phyloP scores from a whole-genome alignment of 2,888 invertebrate genomes.

The Nomada goodeniana region DNA sequence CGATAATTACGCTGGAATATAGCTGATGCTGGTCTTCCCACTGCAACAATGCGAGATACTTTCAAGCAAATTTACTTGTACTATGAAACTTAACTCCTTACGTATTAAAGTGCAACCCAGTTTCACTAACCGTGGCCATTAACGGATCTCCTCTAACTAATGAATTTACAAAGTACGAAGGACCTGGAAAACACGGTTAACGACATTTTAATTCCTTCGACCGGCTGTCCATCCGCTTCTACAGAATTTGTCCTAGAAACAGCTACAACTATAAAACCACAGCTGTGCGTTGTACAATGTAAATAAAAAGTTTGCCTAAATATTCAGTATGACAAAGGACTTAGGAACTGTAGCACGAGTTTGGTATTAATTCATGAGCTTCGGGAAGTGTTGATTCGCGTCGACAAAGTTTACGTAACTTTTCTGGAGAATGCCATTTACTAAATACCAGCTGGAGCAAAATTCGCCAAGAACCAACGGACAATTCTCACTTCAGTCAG shows the following conservation, averaged over 20 bases:
- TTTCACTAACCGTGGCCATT: slow-evolving; percentile 26
- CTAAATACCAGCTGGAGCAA: too few relatives aligned
- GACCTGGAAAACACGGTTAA: slow-evolving; percentile 12
- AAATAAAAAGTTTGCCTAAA: background rate
- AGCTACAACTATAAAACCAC: too few relatives aligned
- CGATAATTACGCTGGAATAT: background rate
- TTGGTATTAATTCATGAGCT: too few relatives aligned
- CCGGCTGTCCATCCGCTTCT: background rate
- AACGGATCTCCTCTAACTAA: slow-evolving; percentile 16
- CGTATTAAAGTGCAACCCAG: slow-evolving; percentile 30
- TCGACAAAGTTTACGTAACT: too few relatives aligned
- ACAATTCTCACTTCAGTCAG: too few relatives aligned
- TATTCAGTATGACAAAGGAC: background rate
- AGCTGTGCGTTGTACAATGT: background rate
- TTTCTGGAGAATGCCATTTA: too few relatives aligned
- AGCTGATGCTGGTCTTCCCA: background rate
- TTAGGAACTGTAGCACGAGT: too few relatives aligned
- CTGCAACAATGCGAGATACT: slow-evolving; percentile 19
- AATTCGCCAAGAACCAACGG: too few relatives aligned
- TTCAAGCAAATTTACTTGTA: slow-evolving; percentile 17
- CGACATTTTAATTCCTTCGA: slow-evolving; percentile 6
- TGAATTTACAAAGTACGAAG: slow-evolving; percentile 23
- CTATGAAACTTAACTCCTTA: slow-evolving; percentile 19
- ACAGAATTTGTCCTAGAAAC: background rate
- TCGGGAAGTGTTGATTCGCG: too few relatives aligned